Percentiles rank a stretch among this genome's conserved stretches.
Conservation (phyloP, 2,797 vertebrate genomes). For the Gymnothorax reevesii region DNA sequence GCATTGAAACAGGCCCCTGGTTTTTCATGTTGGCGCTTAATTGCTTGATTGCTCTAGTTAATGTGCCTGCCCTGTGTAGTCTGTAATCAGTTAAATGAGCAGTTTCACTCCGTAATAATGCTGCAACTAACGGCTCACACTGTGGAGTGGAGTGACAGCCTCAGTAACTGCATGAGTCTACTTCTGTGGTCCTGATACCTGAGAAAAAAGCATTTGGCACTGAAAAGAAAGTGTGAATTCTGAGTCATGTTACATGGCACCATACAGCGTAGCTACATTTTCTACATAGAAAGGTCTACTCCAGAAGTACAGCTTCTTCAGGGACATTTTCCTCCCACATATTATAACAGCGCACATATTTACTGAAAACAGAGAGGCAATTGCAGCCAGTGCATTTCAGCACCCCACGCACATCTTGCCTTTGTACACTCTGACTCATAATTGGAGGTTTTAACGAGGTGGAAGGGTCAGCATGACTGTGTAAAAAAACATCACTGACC, state of each 20-base stretch:
- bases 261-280: not conserved
- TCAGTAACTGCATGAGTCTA: not conserved
- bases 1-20: not conserved
- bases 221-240: not conserved
- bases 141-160: not conserved
- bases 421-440: conserved; percentile 35
- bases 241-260: not conserved
- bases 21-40: conserved; percentile 59
- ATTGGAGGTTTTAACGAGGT: conserved; percentile 37
- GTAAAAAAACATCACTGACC: conserved; percentile 22
- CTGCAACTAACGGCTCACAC: not conserved
- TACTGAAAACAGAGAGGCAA: conserved; percentile 41
- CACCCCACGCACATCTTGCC: conserved; percentile 35
- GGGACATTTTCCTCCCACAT: conserved; percentile 42
- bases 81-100: conserved; percentile 17
- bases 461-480: conserved; percentile 28
- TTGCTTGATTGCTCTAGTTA: conserved; percentile 71
- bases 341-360: conserved; percentile 37
- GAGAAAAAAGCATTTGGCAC: conserved; percentile 3
- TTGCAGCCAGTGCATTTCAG: conserved; percentile 30
- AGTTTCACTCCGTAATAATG: not conserved
- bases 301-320: conserved; percentile 17
- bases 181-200: not conserved
- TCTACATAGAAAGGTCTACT: not conserved
- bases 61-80: not conserved